A percentile compares a stretch with the other conserved stretches of the same genome.
Evolutionary conservation across 2,797 vertebrate genomes (phyloP).

Genomic region (Sebastiscus albofasciatus): DNA sequence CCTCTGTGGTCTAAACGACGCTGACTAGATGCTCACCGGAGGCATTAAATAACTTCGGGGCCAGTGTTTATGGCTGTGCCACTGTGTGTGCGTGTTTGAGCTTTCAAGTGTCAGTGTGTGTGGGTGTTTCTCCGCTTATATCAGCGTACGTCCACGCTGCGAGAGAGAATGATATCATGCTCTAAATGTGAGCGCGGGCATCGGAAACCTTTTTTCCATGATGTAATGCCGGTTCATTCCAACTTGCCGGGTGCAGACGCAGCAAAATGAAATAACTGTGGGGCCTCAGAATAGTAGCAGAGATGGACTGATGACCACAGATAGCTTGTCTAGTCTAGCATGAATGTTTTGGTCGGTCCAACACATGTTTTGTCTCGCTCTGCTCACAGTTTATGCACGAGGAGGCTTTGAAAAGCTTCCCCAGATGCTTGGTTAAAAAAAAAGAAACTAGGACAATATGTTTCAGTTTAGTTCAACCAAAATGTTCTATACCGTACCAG

Average conservation of each 20-base stretch:
- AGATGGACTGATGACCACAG: slow-evolving; percentile 58
- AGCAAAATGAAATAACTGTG: slow-evolving; percentile 70
- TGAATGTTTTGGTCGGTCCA: slow-evolving; percentile 12
- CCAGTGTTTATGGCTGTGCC: slow-evolving; percentile 53
- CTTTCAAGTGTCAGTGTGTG: slow-evolving; percentile 12
- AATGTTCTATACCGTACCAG: not conserved
- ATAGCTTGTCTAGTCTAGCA: slow-evolving; percentile 23
- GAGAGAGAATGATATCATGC: slow-evolving; percentile 71
- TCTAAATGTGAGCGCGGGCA: slow-evolving; percentile 66
- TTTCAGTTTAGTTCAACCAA: slow-evolving; percentile 6
- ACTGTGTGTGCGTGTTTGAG: slow-evolving; percentile 29
- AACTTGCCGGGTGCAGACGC: slow-evolving; percentile 56
- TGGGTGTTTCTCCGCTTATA: slow-evolving; percentile 36
- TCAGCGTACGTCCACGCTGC: slow-evolving; percentile 19
- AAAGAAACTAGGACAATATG: not conserved
- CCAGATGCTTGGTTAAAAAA: slow-evolving; percentile 20
- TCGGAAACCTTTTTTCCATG: slow-evolving; percentile 73
- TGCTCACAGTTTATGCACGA: slow-evolving; percentile 32
- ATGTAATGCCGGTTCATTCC: slow-evolving; percentile 69
- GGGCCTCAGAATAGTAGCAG: slow-evolving; percentile 66
- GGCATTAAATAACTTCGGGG: slow-evolving; percentile 67
- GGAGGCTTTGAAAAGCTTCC: slow-evolving; percentile 1
- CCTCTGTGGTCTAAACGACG: slow-evolving; percentile 46
- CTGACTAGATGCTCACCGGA: slow-evolving; percentile 51
- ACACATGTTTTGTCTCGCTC: slow-evolving; percentile 44